These are phyloP conservation scores for Sicus ferrugineus DNA, from an alignment of 2,888 invertebrate genomes.

Conservation along the genomic window DNA sequence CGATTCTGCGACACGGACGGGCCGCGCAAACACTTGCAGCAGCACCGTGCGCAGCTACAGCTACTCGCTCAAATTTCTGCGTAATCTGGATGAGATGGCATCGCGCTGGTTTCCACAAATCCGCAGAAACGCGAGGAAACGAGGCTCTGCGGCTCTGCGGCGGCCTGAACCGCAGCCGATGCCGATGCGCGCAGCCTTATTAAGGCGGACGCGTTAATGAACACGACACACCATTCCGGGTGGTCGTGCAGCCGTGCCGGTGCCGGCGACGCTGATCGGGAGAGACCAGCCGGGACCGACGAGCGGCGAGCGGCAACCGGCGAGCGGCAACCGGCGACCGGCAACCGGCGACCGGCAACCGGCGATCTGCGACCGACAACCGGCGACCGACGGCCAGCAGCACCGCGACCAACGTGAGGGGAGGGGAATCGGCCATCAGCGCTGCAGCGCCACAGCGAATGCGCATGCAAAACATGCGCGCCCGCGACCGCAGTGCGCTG, in stretches of 20 bases:
- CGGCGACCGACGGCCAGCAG: background rate
- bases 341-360: background rate
- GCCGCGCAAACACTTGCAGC: background rate
- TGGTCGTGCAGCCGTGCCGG: constrained; percentile 13
- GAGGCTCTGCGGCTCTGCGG: background rate
- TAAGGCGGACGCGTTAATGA: constrained; percentile 59
- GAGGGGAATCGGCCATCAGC: constrained; percentile 32
- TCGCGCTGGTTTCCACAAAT: constrained; percentile 2
- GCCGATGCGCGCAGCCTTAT: constrained; percentile 49
- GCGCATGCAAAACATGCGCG: constrained; percentile 35
- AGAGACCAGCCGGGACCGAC: constrained; percentile 15
- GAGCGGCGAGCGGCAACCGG: constrained; percentile 34
- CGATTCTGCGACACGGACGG: background rate
- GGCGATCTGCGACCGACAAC: constrained; percentile 6
- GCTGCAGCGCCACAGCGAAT: constrained; percentile 34
- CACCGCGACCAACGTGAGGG: background rate
- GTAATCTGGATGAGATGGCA: constrained; percentile 39
- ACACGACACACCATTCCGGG: constrained; percentile 48
- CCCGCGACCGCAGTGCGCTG: constrained; percentile 33
- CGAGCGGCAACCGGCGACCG: constrained; percentile 16
- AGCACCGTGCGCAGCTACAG: background rate
- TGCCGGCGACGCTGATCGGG: background rate
- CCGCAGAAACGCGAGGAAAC: background rate
- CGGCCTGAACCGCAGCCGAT: constrained; percentile 26
- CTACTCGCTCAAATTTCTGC: constrained; percentile 40